Base-by-base conservation (phyloP, 1,140 invertebrate species). In the Periplaneta americana region DNA sequence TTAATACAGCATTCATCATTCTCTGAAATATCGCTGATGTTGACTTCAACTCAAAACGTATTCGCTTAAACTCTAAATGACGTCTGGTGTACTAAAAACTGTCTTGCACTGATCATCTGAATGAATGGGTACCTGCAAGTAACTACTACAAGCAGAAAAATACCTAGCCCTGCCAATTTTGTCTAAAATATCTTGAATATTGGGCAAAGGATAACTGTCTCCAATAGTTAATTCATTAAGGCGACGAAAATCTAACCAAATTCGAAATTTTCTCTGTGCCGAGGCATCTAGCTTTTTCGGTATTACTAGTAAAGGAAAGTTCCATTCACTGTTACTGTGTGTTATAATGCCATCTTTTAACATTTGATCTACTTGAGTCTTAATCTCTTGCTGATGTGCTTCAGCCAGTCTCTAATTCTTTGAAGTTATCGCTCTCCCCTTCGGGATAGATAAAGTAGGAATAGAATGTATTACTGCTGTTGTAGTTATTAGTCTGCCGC, bases 181-280 rank as follows among this genome's bases (percentile, higher is more conserved):
- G 79, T 88, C 84, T 39, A 78, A 34, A 31, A 86, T 86, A 15
- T 89, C 86, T 31, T 87, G 86, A 22, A 91, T 89, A 28, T 88
- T 85, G 3, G 90, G 91, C 22, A 93, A 84, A 9, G 91, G 90
- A 85, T 89, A 92, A 35, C 81, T 83, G 80, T 87, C 86, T 11
- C 79, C 83, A 48, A 32, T 37, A 18, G 75, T 79, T 79, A 80
- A 22, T 10, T 36, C 75, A 34, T 87, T 88, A 18, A 88, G 74
- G 82, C 85, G 86, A 34, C 85, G 82, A 79, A 85, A 88, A 82
- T 88, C 87, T 28, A 87, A 81, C 81, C 89, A 91, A 79, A 91
- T 90, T 18, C 90, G 77, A 2, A 84, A 82, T 74, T 57, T 22
- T 78, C 18, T 34, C n/a, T 78, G 31, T 8, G 28, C 77, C 9